Evolutionary conservation across 2,888 invertebrate species (phyloP).

Genomic region (Strigamia maritima): DNA sequence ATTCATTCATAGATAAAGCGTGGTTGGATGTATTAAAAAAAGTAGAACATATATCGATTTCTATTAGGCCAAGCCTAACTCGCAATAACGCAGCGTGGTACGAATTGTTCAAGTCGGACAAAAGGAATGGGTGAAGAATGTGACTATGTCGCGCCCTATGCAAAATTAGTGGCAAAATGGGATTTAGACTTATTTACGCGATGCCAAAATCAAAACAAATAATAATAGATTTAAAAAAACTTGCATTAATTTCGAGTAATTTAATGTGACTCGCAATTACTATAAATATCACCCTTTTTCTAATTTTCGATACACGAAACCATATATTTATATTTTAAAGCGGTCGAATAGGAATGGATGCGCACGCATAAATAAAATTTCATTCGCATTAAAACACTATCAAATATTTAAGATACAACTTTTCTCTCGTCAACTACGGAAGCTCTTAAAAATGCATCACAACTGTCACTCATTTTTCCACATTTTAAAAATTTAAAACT

Average conservation of each 20-base stretch:
- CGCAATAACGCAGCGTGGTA: not conserved
- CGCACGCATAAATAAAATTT: no score
- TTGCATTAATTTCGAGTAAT: not conserved
- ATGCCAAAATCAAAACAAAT: not conserved
- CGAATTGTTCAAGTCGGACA: not conserved
- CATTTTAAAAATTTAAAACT: no score
- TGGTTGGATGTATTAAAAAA: not conserved
- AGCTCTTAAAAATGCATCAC: no score
- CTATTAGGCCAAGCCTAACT: conserved; percentile 9
- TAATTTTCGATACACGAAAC: no score
- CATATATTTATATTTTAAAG: no score
- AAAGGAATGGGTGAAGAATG: conserved; percentile 5
- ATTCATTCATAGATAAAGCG: not conserved
- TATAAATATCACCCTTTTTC: not conserved
- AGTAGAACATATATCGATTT: conserved; percentile 10
- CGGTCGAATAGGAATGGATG: no score
- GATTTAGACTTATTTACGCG: not conserved
- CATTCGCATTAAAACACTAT: no score
- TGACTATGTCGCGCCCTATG: not conserved
- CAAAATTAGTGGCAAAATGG: not conserved
- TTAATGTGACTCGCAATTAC: not conserved
- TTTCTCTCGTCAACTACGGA: no score
- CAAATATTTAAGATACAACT: no score
- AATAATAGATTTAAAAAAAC: not conserved
- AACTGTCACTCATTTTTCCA: no score